Conservation (phyloP, 1,140 invertebrate species). For the Pogonomyrmex barbatus region DNA sequence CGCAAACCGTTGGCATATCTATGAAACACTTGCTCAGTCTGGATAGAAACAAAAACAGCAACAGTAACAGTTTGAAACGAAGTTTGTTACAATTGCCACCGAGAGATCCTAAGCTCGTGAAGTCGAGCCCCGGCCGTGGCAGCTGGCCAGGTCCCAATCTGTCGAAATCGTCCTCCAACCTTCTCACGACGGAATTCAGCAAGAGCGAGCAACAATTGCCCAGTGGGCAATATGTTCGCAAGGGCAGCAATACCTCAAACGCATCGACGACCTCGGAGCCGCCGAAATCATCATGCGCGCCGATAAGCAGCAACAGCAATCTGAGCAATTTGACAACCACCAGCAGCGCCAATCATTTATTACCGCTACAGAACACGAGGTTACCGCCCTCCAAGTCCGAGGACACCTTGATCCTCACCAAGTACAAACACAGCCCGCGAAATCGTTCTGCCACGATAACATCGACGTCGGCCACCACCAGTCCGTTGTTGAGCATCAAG, state of each 20-base stretch:
- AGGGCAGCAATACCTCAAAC: constrained; percentile 82
- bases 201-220: constrained; percentile 93
- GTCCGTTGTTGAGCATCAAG: constrained; percentile 88
- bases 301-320: constrained; percentile 65
- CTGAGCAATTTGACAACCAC: constrained; percentile 81
- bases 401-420: constrained; percentile 89
- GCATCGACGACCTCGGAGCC: constrained; percentile 79
- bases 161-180: constrained; percentile 84
- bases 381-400: constrained; percentile 92
- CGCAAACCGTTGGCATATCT: constrained; percentile 80
- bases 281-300: constrained; percentile 66
- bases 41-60: constrained; percentile 80
- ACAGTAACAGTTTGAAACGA: constrained; percentile 84
- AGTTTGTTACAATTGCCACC: constrained; percentile 90
- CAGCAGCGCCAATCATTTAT: constrained; percentile 81
- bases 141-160: constrained; percentile 94
- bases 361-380: constrained; percentile 80
- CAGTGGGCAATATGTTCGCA: constrained; percentile 79
- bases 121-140: constrained; percentile 91
- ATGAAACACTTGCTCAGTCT: constrained; percentile 84
- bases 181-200: constrained; percentile 91
- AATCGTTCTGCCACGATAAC: constrained; percentile 86
- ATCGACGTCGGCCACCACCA: constrained; percentile 89
- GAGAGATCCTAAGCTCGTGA: constrained; percentile 90
- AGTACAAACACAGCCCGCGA: constrained; percentile 87